Conservation (phyloP, 2,113 vertebrate species). For the Cebus imitator region DNA sequence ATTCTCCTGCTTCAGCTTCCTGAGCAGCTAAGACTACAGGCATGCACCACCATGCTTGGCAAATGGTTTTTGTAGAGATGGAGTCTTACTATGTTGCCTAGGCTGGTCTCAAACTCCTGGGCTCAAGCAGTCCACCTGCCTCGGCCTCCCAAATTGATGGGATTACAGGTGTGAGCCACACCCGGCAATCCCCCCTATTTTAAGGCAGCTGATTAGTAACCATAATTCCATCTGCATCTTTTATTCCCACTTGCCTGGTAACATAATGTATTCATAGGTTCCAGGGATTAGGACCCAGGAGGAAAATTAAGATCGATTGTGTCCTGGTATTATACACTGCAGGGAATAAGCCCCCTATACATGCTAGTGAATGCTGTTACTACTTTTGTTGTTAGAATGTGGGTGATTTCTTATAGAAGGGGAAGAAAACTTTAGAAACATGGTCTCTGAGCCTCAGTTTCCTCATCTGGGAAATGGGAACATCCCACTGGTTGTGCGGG, state of each 20-base stretch:
- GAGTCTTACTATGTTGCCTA: too few relatives aligned
- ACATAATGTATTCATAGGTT: not conserved
- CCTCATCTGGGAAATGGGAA: not conserved
- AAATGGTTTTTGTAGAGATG: too few relatives aligned
- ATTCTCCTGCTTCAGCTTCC: too few relatives aligned
- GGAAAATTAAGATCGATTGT: not conserved
- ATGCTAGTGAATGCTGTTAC: accelerated
- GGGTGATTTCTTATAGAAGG: not conserved
- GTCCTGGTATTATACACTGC: accelerated
- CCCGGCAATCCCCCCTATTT: too few relatives aligned
- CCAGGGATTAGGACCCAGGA: not conserved
- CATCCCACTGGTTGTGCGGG: too few relatives aligned
- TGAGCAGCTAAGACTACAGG: too few relatives aligned
- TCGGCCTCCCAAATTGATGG: too few relatives aligned
- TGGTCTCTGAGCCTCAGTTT: not conserved
- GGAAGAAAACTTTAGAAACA: not conserved
- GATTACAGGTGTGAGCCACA: too few relatives aligned
- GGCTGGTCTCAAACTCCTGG: too few relatives aligned
- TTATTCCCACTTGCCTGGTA: accelerated
- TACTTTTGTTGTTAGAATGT: not conserved
- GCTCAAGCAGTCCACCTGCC: too few relatives aligned
- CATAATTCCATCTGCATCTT: too few relatives aligned
- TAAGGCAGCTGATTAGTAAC: not conserved
- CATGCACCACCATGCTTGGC: too few relatives aligned
- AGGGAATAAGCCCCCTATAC: accelerated